Evolutionary conservation across 2,888 invertebrate genomes (phyloP).

Genomic region (Phorcus lineatus): DNA sequence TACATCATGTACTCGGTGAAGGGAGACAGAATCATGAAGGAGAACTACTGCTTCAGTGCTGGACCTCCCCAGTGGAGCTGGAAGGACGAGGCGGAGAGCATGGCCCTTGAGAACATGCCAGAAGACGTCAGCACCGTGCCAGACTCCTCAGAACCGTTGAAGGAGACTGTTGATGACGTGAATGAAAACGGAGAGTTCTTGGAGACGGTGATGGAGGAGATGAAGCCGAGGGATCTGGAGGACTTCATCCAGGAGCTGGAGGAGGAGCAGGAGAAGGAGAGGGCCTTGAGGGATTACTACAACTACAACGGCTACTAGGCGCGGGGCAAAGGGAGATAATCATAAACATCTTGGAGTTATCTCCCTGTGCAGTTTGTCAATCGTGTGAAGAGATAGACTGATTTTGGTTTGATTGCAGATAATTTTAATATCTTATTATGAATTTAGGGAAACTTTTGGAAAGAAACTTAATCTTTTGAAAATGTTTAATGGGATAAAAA

Average conservation of each 20-base stretch:
- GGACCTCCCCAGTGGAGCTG: conserved; percentile 93
- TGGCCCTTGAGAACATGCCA: conserved; percentile 52
- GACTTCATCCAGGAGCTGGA: background rate
- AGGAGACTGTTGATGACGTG: conserved; percentile 1
- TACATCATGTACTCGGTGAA: conserved; percentile 74
- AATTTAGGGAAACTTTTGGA: too few species aligned
- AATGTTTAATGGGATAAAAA: too few species aligned
- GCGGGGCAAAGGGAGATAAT: background rate
- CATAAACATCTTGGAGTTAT: background rate
- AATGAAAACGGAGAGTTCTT: background rate
- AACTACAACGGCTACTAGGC: conserved; percentile 2
- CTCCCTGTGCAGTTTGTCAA: background rate
- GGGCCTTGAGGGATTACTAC: conserved; percentile 19
- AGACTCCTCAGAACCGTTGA: conserved; percentile 32
- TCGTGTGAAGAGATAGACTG: background rate
- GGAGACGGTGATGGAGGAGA: conserved; percentile 3
- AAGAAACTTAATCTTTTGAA: too few species aligned
- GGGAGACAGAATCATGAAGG: conserved; percentile 52
- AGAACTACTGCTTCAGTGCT: conserved; percentile 74
- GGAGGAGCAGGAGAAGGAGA: background rate
- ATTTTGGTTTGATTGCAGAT: background rate
- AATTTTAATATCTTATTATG: too few species aligned
- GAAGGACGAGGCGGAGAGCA: conserved; percentile 73
- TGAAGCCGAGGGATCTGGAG: background rate
- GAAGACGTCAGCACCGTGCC: conserved; percentile 57